Conservation (phyloP, 1,140 invertebrate genomes). For the Vollenhovia emeryi region DNA sequence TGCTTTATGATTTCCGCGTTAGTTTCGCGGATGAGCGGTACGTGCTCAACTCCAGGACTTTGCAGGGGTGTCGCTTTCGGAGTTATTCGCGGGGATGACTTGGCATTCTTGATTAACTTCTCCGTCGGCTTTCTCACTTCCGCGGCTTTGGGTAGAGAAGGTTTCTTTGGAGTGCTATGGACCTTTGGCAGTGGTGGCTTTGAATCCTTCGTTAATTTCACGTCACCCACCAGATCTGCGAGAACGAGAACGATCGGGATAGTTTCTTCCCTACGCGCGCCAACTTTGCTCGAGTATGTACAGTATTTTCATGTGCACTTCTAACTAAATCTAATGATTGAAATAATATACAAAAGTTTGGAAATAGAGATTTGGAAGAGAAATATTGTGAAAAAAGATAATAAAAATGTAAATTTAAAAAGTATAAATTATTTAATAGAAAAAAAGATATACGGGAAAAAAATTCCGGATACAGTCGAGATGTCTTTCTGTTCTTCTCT, state of each 20-base stretch:
- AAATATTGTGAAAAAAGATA: slow-evolving; percentile 44
- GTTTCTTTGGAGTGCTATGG: slow-evolving; percentile 85
- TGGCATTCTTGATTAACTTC: slow-evolving; percentile 82
- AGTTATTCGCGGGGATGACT: slow-evolving; percentile 84
- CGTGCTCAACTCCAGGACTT: slow-evolving; percentile 85
- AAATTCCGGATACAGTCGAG: neutral
- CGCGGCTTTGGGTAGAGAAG: slow-evolving; percentile 76
- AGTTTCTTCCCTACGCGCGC: neutral
- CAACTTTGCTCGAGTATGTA: neutral
- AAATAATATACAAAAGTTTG: slow-evolving; percentile 67
- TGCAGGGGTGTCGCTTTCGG: slow-evolving; percentile 86
- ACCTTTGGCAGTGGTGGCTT: slow-evolving; percentile 86
- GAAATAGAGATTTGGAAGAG: slow-evolving; percentile 69
- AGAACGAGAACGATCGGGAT: slow-evolving; percentile 12
- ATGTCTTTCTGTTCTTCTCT: neutral
- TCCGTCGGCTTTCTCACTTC: slow-evolving; percentile 82
- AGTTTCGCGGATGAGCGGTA: slow-evolving; percentile 79
- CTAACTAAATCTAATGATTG: slow-evolving; percentile 65
- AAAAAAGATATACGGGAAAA: neutral
- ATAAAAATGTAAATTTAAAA: slow-evolving; percentile 54
- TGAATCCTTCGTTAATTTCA: slow-evolving; percentile 82
- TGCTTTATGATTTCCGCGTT: slow-evolving; percentile 83
- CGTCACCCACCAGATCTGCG: slow-evolving; percentile 78
- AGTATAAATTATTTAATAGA: slow-evolving; percentile 34
- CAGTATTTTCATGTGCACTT: slow-evolving; percentile 83